Conservation (phyloP, 2,797 vertebrate genomes). For the Moxostoma hubbsi region DNA sequence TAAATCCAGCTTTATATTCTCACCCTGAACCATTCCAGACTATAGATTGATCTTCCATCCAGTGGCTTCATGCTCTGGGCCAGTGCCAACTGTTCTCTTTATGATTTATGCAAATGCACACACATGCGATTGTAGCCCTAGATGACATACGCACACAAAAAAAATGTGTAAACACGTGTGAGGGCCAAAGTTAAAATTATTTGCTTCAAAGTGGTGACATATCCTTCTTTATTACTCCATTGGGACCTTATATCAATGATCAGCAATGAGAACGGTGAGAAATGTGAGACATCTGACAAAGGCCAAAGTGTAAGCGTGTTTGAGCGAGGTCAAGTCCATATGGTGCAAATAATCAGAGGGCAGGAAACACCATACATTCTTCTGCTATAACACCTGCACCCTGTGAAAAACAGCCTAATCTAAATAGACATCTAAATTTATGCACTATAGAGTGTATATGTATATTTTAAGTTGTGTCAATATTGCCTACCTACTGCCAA, state of each 20-base stretch:
- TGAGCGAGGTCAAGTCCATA: background rate
- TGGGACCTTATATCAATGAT: constrained; percentile 33
- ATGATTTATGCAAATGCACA: constrained; percentile 12
- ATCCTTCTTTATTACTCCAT: constrained; percentile 6
- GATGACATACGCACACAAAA: background rate
- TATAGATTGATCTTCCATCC: constrained; percentile 21
- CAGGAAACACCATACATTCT: constrained; percentile 31
- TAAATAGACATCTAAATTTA: constrained; percentile 6
- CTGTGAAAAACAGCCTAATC: constrained; percentile 25
- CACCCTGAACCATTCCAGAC: constrained; percentile 35
- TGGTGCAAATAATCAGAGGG: constrained; percentile 6
- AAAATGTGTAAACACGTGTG: constrained; percentile 1
- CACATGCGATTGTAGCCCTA: background rate
- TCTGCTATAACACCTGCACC: constrained; percentile 44
- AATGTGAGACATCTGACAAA: constrained; percentile 23
- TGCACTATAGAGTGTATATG: background rate
- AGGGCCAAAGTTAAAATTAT: constrained; percentile 18
- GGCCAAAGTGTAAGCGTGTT: constrained; percentile 17
- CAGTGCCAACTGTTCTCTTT: background rate
- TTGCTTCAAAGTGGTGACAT: constrained; percentile 1
- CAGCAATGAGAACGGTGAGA: background rate
- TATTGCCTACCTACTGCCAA: too few relatives aligned
- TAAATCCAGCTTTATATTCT: constrained; percentile 48
- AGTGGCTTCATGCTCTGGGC: constrained; percentile 32
- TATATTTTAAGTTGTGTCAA: background rate